Conservation (phyloP, 2,888 invertebrate genomes). For the Eupsilia transversa region DNA sequence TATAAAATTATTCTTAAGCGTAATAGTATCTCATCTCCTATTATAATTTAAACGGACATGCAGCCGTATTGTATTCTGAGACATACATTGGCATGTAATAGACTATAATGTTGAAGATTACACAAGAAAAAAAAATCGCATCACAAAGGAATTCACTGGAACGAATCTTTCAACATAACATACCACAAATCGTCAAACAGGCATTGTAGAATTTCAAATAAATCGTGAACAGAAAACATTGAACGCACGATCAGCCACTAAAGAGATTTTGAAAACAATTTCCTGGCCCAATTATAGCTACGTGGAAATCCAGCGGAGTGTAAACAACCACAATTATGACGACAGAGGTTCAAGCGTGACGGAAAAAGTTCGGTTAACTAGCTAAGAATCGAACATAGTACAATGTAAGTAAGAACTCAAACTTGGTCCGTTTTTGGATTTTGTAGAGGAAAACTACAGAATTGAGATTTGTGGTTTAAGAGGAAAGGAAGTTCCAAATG, state of each 20-base stretch:
- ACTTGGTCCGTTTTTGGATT: slow-evolving; percentile 16
- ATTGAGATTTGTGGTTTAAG: neutral
- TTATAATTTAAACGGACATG: slow-evolving; percentile 15
- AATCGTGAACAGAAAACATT: slow-evolving; percentile 60
- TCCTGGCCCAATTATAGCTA: slow-evolving; percentile 79
- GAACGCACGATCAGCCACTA: slow-evolving; percentile 68
- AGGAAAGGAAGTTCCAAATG: neutral
- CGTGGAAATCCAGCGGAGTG: slow-evolving; percentile 79
- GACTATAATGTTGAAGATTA: slow-evolving; percentile 35
- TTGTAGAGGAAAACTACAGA: neutral
- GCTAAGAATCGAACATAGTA: slow-evolving; percentile 56
- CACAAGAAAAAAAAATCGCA: slow-evolving; percentile 40
- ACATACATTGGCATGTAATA: slow-evolving; percentile 38
- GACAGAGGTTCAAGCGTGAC: slow-evolving; percentile 68
- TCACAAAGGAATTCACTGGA: slow-evolving; percentile 43
- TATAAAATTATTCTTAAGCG: slow-evolving; percentile 4
- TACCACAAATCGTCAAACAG: slow-evolving; percentile 62
- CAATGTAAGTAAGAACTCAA: slow-evolving; percentile 26
- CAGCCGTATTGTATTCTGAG: slow-evolving; percentile 28
- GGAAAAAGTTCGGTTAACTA: slow-evolving; percentile 68
- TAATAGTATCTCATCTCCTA: slow-evolving; percentile 6
- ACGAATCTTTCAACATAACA: slow-evolving; percentile 60
- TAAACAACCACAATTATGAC: slow-evolving; percentile 80
- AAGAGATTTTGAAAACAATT: slow-evolving; percentile 73
- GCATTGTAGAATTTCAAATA: slow-evolving; percentile 51